Conservation (phyloP, 2,888 invertebrate genomes). For the Drosophila rellima region DNA sequence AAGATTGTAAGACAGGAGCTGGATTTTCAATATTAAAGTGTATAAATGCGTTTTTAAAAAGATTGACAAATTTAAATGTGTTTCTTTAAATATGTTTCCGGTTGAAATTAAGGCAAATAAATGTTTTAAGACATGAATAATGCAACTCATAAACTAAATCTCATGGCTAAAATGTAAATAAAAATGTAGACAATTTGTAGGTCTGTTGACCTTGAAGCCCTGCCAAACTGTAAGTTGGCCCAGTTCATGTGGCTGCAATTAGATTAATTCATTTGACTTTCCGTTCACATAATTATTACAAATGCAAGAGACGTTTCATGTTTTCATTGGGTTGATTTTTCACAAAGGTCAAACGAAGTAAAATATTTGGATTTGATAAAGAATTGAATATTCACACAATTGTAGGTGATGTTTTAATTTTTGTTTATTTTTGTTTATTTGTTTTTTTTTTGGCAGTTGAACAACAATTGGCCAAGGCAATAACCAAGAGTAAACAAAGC, state of each 20-base stretch:
- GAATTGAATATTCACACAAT: slow-evolving; percentile 19
- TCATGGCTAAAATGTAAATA: slow-evolving; percentile 1
- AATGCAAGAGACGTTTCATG: slow-evolving; percentile 27
- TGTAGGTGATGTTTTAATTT: slow-evolving; percentile 17
- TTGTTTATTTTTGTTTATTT: neutral
- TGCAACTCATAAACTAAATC: neutral
- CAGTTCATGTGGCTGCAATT: slow-evolving; percentile 56
- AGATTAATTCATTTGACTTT: slow-evolving; percentile 45
- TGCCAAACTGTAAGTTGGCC: slow-evolving; percentile 22
- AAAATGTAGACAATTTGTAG: slow-evolving; percentile 4
- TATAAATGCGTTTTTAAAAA: too few species aligned
- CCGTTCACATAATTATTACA: slow-evolving; percentile 36
- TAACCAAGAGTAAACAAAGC: slow-evolving; percentile 39
- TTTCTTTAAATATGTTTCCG: too few species aligned
- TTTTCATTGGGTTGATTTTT: slow-evolving; percentile 12
- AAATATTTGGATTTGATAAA: slow-evolving; percentile 35
- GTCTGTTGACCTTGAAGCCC: slow-evolving; percentile 35
- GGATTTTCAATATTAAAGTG: too few species aligned
- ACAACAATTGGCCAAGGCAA: slow-evolving; percentile 34
- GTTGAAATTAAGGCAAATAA: too few species aligned
- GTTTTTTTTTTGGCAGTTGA: slow-evolving; percentile 25
- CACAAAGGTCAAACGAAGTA: slow-evolving; percentile 37
- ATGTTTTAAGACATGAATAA: neutral
- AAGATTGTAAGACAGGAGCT: neutral
- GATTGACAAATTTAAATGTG: too few species aligned